Conservation (phyloP, 2,797 vertebrate genomes). For the Gadopsis bispinosus region DNA sequence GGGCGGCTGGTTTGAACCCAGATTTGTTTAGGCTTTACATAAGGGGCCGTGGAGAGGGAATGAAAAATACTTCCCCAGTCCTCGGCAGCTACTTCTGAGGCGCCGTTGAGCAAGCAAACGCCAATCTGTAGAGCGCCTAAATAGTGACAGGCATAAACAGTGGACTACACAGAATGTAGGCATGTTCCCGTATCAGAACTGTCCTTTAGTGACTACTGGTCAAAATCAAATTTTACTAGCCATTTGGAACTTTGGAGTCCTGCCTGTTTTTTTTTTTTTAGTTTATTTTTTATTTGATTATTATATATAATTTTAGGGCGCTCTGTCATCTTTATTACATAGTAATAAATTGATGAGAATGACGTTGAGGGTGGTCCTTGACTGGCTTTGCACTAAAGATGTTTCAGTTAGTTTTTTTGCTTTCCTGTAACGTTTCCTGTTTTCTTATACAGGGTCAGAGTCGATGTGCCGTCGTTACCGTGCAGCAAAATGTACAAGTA, state of each 20-base stretch:
- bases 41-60: background rate
- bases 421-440: background rate
- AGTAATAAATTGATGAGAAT: too few species aligned
- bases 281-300: too few species aligned
- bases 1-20: slow-evolving; percentile 31
- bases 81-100: background rate
- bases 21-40: slow-evolving; percentile 13
- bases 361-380: background rate
- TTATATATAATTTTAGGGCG: too few species aligned
- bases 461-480: background rate
- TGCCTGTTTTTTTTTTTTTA: too few species aligned
- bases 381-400: background rate
- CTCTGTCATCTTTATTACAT: too few species aligned
- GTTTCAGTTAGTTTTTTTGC: background rate
- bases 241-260: too few species aligned
- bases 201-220: background rate
- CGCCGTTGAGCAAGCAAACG: background rate
- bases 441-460: background rate
- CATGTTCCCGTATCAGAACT: background rate
- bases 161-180: background rate
- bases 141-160: background rate
- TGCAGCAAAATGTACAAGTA: background rate
- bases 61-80: background rate
- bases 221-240: too few species aligned
- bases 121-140: too few species aligned